Evolutionary conservation across 35 echinoderm and acorn worm genomes (phyloP).

Genomic region (Anneissia japonica): DNA sequence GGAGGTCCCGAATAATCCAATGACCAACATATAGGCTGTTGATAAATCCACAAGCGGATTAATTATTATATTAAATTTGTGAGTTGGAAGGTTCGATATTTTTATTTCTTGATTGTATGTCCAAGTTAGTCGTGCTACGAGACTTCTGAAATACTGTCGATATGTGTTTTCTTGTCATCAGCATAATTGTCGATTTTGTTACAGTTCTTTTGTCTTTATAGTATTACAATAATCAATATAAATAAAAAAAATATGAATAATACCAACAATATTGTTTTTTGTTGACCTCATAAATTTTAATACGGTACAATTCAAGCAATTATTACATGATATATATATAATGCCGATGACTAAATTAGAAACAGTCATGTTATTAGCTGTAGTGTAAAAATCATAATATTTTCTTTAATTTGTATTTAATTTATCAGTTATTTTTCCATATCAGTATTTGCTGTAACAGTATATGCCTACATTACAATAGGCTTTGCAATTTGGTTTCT

Average conservation of each 20-base stretch:
- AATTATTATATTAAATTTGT: background rate
- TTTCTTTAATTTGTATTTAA: background rate
- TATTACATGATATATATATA: background rate
- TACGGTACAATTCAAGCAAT: no score
- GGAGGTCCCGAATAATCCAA: background rate
- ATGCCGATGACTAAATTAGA: background rate
- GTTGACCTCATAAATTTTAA: no score
- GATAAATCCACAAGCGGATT: background rate
- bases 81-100: background rate
- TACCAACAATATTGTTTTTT: no score
- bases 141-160: background rate
- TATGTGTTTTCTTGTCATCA: background rate
- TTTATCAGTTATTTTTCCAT: background rate
- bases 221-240: background rate
- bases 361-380: background rate
- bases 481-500: no score
- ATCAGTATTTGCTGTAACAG: constrained; percentile 2
- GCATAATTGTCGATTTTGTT: background rate
- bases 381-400: background rate
- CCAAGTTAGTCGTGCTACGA: background rate
- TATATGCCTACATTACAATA: no score
- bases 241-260: background rate
- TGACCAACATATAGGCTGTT: background rate
- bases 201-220: background rate
- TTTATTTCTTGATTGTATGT: background rate